phyloP scores from a whole-genome alignment of 2,113 vertebrate species.

The Agelaius tricolor region DNA sequence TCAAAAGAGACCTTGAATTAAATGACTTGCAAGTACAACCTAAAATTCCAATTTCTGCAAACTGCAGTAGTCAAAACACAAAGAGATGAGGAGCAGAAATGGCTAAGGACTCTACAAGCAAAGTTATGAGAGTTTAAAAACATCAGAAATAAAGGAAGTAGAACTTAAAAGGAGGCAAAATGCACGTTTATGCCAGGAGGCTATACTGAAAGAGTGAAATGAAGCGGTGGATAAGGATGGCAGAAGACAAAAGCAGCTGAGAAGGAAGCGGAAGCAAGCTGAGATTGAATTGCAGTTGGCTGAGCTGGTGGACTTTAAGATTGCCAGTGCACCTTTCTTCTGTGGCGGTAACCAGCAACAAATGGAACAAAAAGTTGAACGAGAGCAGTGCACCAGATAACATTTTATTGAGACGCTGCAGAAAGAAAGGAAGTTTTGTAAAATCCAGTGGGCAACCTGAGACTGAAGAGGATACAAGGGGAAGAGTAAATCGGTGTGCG shows the following conservation, averaged over 20 bases:
- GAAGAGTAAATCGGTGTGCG: fast-evolving
- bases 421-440: neutral
- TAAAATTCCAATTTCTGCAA: neutral
- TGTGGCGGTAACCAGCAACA: neutral
- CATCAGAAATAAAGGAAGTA: neutral
- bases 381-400: neutral
- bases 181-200: neutral
- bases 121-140: neutral
- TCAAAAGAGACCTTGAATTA: neutral
- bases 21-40: neutral
- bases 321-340: neutral
- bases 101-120: neutral
- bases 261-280: neutral
- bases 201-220: neutral
- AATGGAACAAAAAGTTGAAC: neutral
- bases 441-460: neutral
- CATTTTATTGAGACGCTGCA: neutral
- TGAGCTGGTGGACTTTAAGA: neutral
- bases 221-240: neutral
- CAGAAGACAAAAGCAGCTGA: neutral
- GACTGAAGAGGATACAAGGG: neutral
- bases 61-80: neutral
- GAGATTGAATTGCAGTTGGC: neutral
- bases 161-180: neutral
- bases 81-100: neutral